phyloP scores from a whole-genome alignment of 2,113 vertebrate species.

The Sceloporus tristichus region DNA sequence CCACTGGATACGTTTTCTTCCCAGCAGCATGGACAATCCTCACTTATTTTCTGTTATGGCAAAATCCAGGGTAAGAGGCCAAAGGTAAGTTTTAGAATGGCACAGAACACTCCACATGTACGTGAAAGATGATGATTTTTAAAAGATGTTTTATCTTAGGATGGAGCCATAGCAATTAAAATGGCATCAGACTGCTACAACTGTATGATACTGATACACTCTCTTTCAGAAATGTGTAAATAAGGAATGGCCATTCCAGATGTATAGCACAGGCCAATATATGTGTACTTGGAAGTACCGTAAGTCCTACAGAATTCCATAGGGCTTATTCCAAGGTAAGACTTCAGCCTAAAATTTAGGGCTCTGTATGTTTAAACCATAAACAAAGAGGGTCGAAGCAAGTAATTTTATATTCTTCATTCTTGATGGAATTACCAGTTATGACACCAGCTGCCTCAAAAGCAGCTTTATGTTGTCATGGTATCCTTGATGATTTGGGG shows the following conservation, averaged over 20 bases:
- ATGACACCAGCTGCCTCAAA: not conserved
- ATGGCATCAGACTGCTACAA: not conserved
- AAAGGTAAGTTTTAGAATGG: no score
- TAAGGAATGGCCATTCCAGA: not conserved
- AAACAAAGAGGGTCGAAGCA: not conserved
- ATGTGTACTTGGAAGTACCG: not conserved
- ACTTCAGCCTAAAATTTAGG: not conserved
- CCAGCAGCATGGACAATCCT: no score
- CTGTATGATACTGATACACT: not conserved
- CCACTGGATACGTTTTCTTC: no score
- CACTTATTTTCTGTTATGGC: no score
- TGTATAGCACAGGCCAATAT: not conserved
- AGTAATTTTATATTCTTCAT: not conserved
- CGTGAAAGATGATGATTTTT: no score
- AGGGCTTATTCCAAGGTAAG: not conserved
- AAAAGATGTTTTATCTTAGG: not conserved
- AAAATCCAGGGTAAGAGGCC: no score
- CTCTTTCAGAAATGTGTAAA: not conserved
- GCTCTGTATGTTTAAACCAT: not conserved
- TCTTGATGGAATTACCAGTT: slow-evolving; percentile 37
- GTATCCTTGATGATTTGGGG: not conserved
- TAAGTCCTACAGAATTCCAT: not conserved
- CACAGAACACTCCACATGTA: no score
- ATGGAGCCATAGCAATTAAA: not conserved
- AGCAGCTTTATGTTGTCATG: slow-evolving; percentile 1